Evolutionary conservation across 2,797 vertebrate species (phyloP).

Genomic region (Poeciliopsis presidionis): DNA sequence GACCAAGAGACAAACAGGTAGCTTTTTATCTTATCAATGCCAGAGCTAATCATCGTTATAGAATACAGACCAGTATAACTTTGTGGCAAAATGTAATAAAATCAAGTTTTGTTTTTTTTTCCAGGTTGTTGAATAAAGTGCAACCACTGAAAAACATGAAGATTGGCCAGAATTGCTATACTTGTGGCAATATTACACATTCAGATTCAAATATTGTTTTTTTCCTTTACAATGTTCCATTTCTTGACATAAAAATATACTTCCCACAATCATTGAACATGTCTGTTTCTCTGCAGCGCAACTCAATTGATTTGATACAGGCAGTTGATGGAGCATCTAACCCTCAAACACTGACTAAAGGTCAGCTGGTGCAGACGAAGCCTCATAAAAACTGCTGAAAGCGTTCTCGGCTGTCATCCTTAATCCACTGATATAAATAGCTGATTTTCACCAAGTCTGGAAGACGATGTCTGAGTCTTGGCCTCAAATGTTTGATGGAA

Average conservation of each 20-base stretch:
- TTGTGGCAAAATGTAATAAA: not conserved
- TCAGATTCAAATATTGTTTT: not conserved
- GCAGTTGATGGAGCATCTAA: not conserved
- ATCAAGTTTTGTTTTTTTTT: not conserved
- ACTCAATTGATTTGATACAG: not conserved
- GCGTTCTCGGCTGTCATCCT: conserved; percentile 2
- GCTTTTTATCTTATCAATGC: not conserved
- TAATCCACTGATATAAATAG: not conserved
- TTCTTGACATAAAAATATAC: not conserved
- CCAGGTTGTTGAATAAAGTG: not conserved
- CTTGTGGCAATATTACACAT: not conserved
- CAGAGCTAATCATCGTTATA: not conserved
- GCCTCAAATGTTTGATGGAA: not conserved
- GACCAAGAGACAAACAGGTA: not conserved
- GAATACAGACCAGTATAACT: not conserved
- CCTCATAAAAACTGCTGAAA: not conserved
- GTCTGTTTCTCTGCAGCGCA: not conserved
- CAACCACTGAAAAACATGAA: not conserved
- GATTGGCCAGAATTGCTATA: not conserved
- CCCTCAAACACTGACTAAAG: conserved; percentile 2
- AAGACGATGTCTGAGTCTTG: not conserved
- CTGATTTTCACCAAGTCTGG: not conserved
- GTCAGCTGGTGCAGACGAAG: not conserved
- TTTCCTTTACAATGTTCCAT: not conserved
- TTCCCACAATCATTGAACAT: not conserved